Conservation (phyloP, 2,888 invertebrate species). For the Phragmatobia fuliginosa region DNA sequence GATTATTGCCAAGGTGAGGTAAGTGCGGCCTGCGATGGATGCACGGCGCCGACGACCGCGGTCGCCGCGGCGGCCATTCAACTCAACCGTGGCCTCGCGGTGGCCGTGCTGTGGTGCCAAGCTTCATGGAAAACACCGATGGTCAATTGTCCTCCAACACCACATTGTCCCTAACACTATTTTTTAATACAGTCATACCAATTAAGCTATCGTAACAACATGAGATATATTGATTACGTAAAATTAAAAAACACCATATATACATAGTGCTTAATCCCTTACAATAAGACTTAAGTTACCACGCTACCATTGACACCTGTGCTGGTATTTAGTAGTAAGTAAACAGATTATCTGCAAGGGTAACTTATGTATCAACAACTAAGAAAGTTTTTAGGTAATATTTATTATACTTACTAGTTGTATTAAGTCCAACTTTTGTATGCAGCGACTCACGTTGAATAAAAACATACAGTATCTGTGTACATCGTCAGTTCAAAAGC, state of each 20-base stretch:
- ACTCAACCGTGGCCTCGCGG: slow-evolving; percentile 72
- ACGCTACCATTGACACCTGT: slow-evolving; percentile 19
- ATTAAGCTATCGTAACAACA: slow-evolving; percentile 3
- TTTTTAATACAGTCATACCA: slow-evolving; percentile 3
- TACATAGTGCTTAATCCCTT: slow-evolving; percentile 39
- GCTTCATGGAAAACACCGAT: slow-evolving; percentile 51
- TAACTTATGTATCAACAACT: slow-evolving; percentile 19
- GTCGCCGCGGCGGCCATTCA: slow-evolving; percentile 76
- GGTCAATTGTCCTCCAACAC: slow-evolving; percentile 31
- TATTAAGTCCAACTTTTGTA: slow-evolving; percentile 48
- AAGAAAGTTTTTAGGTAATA: slow-evolving; percentile 30
- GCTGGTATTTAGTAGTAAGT: slow-evolving; percentile 7
- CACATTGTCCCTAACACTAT: slow-evolving; percentile 21
- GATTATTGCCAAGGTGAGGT: slow-evolving; percentile 81
- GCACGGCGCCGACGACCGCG: slow-evolving; percentile 68
- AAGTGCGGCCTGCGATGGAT: slow-evolving; percentile 71
- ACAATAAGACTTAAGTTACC: slow-evolving; percentile 14
- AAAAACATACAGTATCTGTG: slow-evolving; percentile 67
- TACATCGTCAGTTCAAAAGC: slow-evolving; percentile 67
- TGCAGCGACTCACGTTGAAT: slow-evolving; percentile 58
- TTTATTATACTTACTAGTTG: slow-evolving; percentile 56
- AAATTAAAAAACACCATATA: slow-evolving; percentile 28
- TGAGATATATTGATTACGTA: slow-evolving; percentile 31
- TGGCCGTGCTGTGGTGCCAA: slow-evolving; percentile 54
- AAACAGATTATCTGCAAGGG: slow-evolving; percentile 20